Evolutionary conservation across 2,888 invertebrate genomes (phyloP), one percentile per base, ranked within the genome.

Genomic region (Chalcis sispes): DNA sequence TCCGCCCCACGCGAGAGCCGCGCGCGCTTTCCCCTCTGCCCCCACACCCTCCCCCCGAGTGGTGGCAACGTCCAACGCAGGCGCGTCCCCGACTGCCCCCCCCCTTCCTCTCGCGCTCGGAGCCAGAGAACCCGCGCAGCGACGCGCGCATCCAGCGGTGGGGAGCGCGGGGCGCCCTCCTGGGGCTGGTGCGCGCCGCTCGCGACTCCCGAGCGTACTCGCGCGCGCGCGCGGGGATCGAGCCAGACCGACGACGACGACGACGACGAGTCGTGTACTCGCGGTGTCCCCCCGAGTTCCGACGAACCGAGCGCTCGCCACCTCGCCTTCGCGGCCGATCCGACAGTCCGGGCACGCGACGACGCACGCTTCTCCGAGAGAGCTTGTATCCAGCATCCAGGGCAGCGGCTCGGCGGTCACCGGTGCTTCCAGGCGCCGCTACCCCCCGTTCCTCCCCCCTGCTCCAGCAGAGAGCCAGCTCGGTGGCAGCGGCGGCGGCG

Each of bases 1-100:
- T 73, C 54, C 15, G 29, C 77, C 78, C 70, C 67, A 32, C 52
- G 27, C 50, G 1, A 29, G 2, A 2, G n/a, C 4, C 13, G 8
- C 2, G n/a, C 8, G 1, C 18, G 48, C 8, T 36, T 36, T 10
- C 10, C 36, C 10, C 36, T 36, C 36, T 36, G 10, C 20, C 23
- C 20, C n/a, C n/a, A n/a, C n/a, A 20, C 23, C 54, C 32, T 32
- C 36, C 13, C n/a, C 27, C n/a, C 46, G 15, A 13, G 20, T 32
- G 32, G 46, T 5, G 54, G 54, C n/a, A 54, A 42, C n/a, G 61
- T 10, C n/a, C 1, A 40, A 36, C 36, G 71, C 48, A 29, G 23
- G 23, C 32, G 67, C 67, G 61, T 67, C 27, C 32, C 36, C 54
- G 50, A 20, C 5, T 5, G 20, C 20, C 7, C 50, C 15, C 5